These are phyloP conservation scores for Metopia argyrocephala DNA, from an alignment of 2,888 invertebrate species.

Conservation along the genomic window DNA sequence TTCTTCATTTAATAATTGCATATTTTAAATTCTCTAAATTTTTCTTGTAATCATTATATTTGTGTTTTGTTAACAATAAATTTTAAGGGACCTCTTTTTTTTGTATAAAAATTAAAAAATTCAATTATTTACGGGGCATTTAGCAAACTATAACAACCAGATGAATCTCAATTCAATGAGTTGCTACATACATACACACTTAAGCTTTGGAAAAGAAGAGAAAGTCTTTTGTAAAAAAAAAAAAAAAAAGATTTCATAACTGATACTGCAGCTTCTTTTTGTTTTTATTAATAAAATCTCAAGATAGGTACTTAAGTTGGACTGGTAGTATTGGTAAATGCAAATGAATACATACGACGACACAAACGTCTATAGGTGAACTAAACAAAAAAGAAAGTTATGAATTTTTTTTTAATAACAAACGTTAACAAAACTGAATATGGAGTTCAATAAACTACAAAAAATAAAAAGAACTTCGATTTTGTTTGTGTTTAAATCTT, in stretches of 20 bases:
- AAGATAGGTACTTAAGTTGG: not conserved
- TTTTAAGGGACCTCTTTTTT: constrained; percentile 45
- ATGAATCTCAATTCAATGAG: too few species aligned
- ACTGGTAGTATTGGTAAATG: not conserved
- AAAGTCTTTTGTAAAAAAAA: constrained; percentile 13
- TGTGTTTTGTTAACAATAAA: constrained; percentile 47
- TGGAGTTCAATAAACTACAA: too few species aligned
- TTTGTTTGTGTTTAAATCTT: too few species aligned
- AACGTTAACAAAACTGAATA: too few species aligned
- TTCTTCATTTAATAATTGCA: constrained; percentile 25
- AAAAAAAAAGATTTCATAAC: not conserved
- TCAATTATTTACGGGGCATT: not conserved
- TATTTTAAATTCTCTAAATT: constrained; percentile 27
- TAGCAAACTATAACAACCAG: not conserved
- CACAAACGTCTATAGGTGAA: too few species aligned
- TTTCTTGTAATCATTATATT: constrained; percentile 12
- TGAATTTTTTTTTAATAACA: too few species aligned
- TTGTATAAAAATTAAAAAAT: not conserved
- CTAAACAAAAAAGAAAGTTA: too few species aligned
- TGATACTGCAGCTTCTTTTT: not conserved
- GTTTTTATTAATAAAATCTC: not conserved
- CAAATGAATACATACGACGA: too few species aligned
- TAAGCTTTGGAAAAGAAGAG: not conserved
- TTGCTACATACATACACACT: too few species aligned
- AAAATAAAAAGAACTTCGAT: too few species aligned